Conservation (phyloP, 2,113 vertebrate genomes). For the Otis tarda region DNA sequence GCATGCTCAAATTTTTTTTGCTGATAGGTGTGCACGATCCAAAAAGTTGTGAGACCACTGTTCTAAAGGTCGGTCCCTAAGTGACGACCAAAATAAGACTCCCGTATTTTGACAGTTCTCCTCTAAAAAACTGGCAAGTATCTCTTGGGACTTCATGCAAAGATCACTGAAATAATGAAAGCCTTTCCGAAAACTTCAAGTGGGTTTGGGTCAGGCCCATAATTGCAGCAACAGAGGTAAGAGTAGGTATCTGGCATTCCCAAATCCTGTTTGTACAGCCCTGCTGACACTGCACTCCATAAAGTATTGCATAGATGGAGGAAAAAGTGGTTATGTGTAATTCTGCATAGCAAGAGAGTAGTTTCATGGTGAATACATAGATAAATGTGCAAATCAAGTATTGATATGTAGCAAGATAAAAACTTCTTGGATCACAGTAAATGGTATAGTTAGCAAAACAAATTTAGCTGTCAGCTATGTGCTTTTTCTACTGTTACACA, state of each 20-base stretch:
- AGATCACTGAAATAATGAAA: background rate
- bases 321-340: background rate
- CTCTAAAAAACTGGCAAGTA: background rate
- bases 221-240: background rate
- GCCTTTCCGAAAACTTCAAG: background rate
- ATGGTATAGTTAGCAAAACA: background rate
- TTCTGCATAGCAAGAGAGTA: background rate
- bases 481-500: background rate
- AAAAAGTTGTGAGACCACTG: background rate
- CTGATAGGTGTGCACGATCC: background rate
- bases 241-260: background rate
- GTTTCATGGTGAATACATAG: background rate
- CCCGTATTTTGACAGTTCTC: background rate
- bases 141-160: background rate
- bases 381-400: background rate
- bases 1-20: background rate
- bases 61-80: background rate
- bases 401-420: background rate
- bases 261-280: background rate
- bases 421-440: background rate
- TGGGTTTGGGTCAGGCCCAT: background rate
- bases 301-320: background rate
- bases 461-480: background rate
- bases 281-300: background rate
- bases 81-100: background rate